phyloP scores from a whole-genome alignment of 2,888 invertebrate genomes.

The Ennomos quercinarius region DNA sequence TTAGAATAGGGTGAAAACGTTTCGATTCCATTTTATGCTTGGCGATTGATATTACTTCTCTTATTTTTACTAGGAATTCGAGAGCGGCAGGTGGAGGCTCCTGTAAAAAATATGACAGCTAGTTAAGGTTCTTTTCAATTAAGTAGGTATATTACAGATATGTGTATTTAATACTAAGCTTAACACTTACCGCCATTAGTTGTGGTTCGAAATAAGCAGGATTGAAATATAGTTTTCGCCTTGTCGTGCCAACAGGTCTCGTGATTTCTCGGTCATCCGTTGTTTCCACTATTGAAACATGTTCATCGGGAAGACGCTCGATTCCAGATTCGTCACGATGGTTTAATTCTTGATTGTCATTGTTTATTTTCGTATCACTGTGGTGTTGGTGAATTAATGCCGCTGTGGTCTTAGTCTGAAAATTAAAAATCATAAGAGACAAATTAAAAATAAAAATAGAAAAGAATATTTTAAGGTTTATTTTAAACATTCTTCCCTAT shows the following conservation, averaged over 20 bases:
- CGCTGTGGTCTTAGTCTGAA: conserved; percentile 85
- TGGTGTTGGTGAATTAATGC: conserved; percentile 89
- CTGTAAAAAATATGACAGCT: conserved; percentile 69
- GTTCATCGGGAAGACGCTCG: conserved; percentile 92
- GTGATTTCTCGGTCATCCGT: conserved; percentile 89
- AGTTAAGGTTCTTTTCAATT: neutral
- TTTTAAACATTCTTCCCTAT: neutral
- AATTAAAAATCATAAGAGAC: conserved; percentile 27
- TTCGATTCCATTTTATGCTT: conserved; percentile 95
- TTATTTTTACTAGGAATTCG: conserved; percentile 94
- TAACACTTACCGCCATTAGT: conserved; percentile 88
- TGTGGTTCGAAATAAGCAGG: conserved; percentile 97
- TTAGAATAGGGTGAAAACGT: conserved; percentile 91
- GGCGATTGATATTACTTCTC: conserved; percentile 95
- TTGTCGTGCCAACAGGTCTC: conserved; percentile 88
- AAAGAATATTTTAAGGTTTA: neutral
- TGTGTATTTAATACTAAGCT: neutral
- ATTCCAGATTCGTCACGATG: conserved; percentile 85
- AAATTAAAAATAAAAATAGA: too few relatives aligned
- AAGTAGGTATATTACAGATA: too few relatives aligned
- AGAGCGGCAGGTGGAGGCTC: conserved; percentile 96
- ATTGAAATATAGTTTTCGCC: conserved; percentile 94
- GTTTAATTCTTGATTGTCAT: conserved; percentile 61
- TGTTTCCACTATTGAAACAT: conserved; percentile 94
- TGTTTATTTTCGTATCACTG: conserved; percentile 65